phyloP scores from a whole-genome alignment of 1,140 invertebrate genomes.

The Trinorchestia longiramus region DNA sequence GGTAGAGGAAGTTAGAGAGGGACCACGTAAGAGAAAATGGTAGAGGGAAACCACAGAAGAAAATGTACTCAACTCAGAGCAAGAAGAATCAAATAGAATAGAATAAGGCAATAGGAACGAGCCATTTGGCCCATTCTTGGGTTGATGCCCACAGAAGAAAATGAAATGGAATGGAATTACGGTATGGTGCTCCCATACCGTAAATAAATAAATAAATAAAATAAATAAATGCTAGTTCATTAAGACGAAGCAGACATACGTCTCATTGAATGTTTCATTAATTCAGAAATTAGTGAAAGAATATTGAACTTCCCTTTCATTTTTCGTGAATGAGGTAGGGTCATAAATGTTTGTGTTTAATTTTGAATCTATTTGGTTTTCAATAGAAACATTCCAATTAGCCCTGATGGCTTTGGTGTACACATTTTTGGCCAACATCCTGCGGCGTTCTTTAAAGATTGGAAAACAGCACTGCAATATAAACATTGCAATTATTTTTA shows the following conservation, averaged over 20 bases:
- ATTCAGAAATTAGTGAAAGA: no score
- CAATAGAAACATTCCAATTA: neutral
- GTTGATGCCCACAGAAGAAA: no score
- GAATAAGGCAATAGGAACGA: neutral
- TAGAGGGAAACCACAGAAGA: neutral
- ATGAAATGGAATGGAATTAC: no score
- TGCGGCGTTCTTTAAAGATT: neutral
- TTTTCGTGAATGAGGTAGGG: neutral
- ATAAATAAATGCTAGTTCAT: no score
- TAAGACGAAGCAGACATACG: no score
- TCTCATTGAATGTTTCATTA: no score
- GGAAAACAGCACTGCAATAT: neutral
- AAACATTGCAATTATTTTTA: neutral
- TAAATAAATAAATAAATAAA: no score
- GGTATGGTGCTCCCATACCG: no score
- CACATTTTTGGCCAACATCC: neutral
- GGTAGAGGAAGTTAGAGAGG: neutral
- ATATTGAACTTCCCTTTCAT: neutral
- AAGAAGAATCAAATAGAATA: neutral
- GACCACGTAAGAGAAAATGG: neutral
- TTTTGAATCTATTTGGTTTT: neutral
- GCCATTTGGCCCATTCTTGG: no score
- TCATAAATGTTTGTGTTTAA: neutral
- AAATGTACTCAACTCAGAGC: neutral
- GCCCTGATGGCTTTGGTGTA: neutral